Base-by-base conservation (phyloP, 2,888 invertebrate genomes). In the Epinotia demarniana region DNA sequence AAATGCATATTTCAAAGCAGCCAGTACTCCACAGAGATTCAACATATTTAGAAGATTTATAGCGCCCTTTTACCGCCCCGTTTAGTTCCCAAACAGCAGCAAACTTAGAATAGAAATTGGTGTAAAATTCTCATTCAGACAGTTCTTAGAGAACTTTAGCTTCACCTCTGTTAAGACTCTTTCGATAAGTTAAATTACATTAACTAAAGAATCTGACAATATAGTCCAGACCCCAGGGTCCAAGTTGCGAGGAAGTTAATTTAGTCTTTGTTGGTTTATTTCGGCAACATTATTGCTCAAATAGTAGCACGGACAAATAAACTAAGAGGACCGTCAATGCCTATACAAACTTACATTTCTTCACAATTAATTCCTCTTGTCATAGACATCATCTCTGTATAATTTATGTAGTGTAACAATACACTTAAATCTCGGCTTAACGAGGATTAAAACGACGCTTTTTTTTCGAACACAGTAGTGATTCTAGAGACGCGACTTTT, bases 161-260 rank as follows among this genome's bases (percentile, higher is more conserved):
- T 55, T 39, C 39, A 18, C 55, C 53, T 53, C n/a, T 39, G 0
- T 2, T 39, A 16, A 49, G 53, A 18, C 67, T 23, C 57, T 6
- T 39, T 57, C 58, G 39, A 67, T 67, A 13, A 55, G 16, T 19
- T 57, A 39, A 55, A 67, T 55, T 55, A 67, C 53, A 53, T 43
- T 18, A 49, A 23, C 16, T 19, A 27, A 43, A 46, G 19, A 27
- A 13, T 67, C n/a, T 33, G 23, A 57, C 55, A 55, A 57, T 39
- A 43, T 39, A 43, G 49, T n/a, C 39, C 39, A 39, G 57, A 13
- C 57, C 39, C 13, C 6, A 55, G 5, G 18, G 18, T 55, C 67
- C 27, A 5, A 53, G 27, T 67, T 57, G 3, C 39, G 27, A 66
- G 66, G 27, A 39, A 67, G 55, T 57, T 57, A 57, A 67, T 67